Evolutionary conservation across 2,797 vertebrate species (phyloP), one percentile per base, ranked within the genome.

Genomic region (Graptemys geographica): DNA sequence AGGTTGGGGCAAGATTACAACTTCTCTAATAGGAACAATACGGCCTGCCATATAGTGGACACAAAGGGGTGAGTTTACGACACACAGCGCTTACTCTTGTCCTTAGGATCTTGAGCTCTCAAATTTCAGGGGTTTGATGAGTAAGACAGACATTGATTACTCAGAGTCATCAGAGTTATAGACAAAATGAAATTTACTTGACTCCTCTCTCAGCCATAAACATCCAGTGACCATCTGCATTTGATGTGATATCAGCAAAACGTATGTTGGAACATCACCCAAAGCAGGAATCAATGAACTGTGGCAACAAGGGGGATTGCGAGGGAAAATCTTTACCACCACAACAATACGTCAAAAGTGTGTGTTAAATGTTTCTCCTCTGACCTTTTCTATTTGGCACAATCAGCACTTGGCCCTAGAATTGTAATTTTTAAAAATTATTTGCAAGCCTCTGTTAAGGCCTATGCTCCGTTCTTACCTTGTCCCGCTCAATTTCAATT

Each of bases 251-350:
- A 44, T 44, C 19, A 25, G 69, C 37, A 74, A 44, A 74, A 37
- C 21, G 6, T 12, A 74, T 7, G 37, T 6, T 74, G 23, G 69
- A 44, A 11, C 37, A 27, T 44, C 23, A 27, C 23, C 15, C 33
- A 85, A 62, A 72, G 6, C 74, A 87, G 84, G 65, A 91, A 84
- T 55, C 86, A 94, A 59, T 53, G 90, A 78, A 94, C 92, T 92
- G 25, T 5, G 76, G 53, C 52, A 88, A 57, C 23, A 65, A 19
- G 15, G 59, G 37, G 5, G 27, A 92, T 13, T 76, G 0, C 25
- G 93, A 89, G 80, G 85, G 55, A 82, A 92, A 93, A 86, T 13
- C 81, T 79, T 53, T 81, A 80, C 57, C 47, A 57, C 85, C 88
- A 88, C 1, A 25, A 79, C 5, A 0, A 0, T 82, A 88, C 51